phyloP scores from a whole-genome alignment of 2,113 vertebrate species.

The Daubentonia madagascariensis region DNA sequence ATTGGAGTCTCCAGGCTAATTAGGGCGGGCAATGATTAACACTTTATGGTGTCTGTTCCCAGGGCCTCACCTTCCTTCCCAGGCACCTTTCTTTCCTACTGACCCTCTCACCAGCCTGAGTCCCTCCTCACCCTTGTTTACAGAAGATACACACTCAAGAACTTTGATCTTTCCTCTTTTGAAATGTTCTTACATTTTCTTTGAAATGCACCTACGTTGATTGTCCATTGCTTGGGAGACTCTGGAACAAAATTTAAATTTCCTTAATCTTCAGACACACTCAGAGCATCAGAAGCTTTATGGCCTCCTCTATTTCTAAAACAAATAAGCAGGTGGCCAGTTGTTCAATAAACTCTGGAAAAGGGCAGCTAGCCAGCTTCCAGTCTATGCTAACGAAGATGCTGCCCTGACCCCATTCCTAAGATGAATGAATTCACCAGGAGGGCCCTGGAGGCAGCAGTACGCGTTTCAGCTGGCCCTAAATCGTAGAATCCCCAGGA shows the following conservation, averaged over 20 bases:
- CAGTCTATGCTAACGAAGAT: neutral
- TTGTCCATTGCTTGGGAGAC: neutral
- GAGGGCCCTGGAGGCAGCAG: neutral
- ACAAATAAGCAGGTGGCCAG: neutral
- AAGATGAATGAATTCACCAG: neutral
- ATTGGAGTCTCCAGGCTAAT: neutral
- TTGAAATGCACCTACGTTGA: slow-evolving; percentile 13
- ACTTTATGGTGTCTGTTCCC: slow-evolving; percentile 30
- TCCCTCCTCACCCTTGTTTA: neutral
- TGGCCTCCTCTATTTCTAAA: neutral
- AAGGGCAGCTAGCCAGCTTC: slow-evolving; percentile 25
- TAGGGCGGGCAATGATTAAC: neutral
- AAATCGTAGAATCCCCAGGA: neutral
- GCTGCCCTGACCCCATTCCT: neutral
- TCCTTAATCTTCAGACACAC: slow-evolving; percentile 53
- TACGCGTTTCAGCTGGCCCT: neutral
- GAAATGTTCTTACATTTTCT: neutral
- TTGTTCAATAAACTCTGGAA: neutral
- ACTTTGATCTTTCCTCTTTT: slow-evolving; percentile 33
- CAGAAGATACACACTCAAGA: neutral
- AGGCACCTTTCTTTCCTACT: neutral
- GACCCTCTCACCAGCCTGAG: neutral
- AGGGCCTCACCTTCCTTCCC: neutral
- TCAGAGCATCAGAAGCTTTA: slow-evolving; percentile 51
- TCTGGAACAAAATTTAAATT: slow-evolving; percentile 47